Conservation (phyloP, 2,888 invertebrate genomes). For the Pristionchus fissidentatus region DNA sequence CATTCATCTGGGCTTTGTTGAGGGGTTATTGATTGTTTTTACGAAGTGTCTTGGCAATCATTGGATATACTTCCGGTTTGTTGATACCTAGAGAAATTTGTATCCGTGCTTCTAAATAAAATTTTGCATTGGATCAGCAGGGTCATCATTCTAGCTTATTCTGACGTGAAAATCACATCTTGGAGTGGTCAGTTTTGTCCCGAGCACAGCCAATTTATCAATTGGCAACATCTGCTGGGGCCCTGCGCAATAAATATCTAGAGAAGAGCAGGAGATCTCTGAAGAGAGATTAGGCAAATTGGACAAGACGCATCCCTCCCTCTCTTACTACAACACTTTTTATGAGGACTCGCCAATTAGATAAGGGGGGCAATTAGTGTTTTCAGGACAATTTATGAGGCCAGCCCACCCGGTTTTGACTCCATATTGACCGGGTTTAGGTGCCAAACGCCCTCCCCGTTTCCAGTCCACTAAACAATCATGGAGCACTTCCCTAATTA, state of each 20-base stretch:
- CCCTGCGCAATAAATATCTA: conserved; percentile 25
- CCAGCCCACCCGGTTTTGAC: neutral
- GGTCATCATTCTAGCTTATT: conserved; percentile 8
- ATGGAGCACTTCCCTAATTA: conserved; percentile 44
- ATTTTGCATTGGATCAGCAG: neutral
- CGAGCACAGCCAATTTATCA: neutral
- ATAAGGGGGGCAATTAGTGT: no score
- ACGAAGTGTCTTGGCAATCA: no score
- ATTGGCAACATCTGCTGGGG: conserved; percentile 26
- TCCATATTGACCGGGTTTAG: neutral
- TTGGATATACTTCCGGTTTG: no score
- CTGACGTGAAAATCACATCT: neutral
- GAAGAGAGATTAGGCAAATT: conserved; percentile 40
- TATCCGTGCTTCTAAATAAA: conserved; percentile 16
- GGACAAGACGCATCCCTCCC: neutral
- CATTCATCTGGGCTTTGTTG: no score
- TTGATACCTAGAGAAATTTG: no score
- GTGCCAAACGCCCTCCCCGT: no score
- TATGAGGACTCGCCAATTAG: conserved; percentile 29
- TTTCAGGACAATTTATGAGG: neutral
- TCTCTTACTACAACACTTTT: conserved; percentile 6
- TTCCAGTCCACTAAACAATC: conserved; percentile 37
- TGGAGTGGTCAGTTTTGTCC: conserved; percentile 6
- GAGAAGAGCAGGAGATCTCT: conserved; percentile 19
- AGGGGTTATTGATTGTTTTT: no score